Percentiles rank a stretch among this genome's conserved stretches.
Evolutionary conservation across 1,140 invertebrate genomes (phyloP).

Genomic region (Magallana ariakensis): DNA sequence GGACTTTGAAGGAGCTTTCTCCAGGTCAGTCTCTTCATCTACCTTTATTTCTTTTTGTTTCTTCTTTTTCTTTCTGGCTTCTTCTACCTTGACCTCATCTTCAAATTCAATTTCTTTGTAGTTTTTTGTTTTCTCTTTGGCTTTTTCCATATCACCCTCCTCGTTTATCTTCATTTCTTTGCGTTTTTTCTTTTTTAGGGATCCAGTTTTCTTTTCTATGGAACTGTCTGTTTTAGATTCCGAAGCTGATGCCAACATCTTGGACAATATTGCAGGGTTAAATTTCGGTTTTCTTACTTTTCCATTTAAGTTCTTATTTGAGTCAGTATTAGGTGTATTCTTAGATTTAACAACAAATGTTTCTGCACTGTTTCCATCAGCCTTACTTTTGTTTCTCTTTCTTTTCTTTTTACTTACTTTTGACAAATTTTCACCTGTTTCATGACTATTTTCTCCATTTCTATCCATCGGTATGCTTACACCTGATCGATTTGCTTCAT

Average conservation of each 20-base stretch:
- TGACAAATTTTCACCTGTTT: background rate
- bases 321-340: background rate
- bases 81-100: background rate
- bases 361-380: background rate
- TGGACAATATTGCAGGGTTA: background rate
- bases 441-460: background rate
- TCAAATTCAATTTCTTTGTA: background rate
- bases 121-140: no score
- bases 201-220: background rate
- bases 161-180: background rate
- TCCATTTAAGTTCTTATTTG: background rate
- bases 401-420: background rate
- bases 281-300: background rate
- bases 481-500: background rate
- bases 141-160: constrained; percentile 25
- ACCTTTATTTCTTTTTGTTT: background rate
- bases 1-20: background rate
- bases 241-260: background rate
- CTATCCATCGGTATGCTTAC: background rate
- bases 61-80: constrained; percentile 29
- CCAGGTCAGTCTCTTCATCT: background rate
- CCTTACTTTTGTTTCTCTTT: background rate
- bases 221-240: background rate
- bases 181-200: background rate
- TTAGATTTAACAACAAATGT: background rate